phyloP scores from a whole-genome alignment of 2,113 vertebrate genomes.

The Cephalopholis sonnerati region DNA sequence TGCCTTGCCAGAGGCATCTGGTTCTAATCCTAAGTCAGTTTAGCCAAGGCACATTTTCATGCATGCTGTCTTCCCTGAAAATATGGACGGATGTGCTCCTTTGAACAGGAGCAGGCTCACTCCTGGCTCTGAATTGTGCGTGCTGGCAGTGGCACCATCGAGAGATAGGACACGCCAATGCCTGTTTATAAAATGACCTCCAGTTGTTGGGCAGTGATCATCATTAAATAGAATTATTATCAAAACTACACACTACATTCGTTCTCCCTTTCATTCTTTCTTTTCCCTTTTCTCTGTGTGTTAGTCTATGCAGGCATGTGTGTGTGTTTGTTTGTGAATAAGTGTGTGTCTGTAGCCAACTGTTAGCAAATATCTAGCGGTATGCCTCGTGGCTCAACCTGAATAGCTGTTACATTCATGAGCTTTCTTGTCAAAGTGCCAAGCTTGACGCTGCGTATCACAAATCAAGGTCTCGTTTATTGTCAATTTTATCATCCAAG shows the following conservation, averaged over 20 bases:
- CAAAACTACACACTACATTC: background rate
- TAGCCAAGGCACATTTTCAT: conserved; percentile 61
- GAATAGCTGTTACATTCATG: conserved; percentile 22
- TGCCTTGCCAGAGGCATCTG: conserved; percentile 52
- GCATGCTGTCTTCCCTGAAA: conserved; percentile 51
- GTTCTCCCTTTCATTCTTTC: background rate
- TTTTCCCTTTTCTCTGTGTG: background rate
- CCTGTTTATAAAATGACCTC: conserved; percentile 43
- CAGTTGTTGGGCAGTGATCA: conserved; percentile 5
- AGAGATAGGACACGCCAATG: conserved; percentile 15
- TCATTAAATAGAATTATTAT: conserved; percentile 28
- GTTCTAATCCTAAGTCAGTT: conserved; percentile 63
- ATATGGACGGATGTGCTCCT: conserved; percentile 56
- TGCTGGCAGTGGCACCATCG: conserved; percentile 18
- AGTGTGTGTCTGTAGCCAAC: conserved; percentile 4
- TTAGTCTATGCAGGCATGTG: background rate
- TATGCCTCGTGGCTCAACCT: background rate
- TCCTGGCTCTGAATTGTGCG: conserved; percentile 39
- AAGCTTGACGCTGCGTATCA: conserved; percentile 2
- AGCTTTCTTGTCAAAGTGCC: conserved; percentile 22
- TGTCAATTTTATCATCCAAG: conserved; percentile 28
- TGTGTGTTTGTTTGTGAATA: background rate
- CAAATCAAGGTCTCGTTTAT: conserved; percentile 36
- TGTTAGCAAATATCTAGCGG: conserved; percentile 15
- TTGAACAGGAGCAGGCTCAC: conserved; percentile 58